Base-by-base conservation (phyloP, 1,140 invertebrate genomes). In the Apolygus lucorum region DNA sequence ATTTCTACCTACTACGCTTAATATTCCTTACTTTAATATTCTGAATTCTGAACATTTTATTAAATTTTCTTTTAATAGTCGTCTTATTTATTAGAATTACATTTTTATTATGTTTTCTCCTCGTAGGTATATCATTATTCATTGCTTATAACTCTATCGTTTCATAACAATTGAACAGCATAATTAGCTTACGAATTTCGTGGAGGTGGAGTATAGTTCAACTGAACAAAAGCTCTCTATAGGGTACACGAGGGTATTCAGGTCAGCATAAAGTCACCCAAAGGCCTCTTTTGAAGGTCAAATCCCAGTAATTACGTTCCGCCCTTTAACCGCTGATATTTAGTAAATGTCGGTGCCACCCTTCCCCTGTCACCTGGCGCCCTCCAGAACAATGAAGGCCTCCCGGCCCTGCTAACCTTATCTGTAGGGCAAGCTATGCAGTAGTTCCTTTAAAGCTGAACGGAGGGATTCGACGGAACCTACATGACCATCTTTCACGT, bases 341-440 rank as follows among this genome's bases (percentile, higher is more conserved):
- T 59, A 59, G 54, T 59, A 59, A 59, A 59, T 59, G 54, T 59
- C 54, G 54, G 22, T 17, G 8, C 54, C 4, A 4, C 54, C 22
- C 54, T 59, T 59, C 22, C n/a, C n/a, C 25, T 28, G 62, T 62
- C 24, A 69, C 52, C 62, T 69, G 68, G 29, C 29, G 28, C 34
- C n/a, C n/a, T n/a, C 28, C 34, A 52, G n/a, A 52, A 34, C 67
- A 14, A 26, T 22, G 63, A 2, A 52, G 27, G 27, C 28, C 25
- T 54, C n/a, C n/a, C n/a, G n/a, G 49, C 1, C 52, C n/a, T 25
- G 22, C 22, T 67, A 28, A 34, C 28, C 28, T 28, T 66, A 66
- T 66, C 63, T 22, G 34, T 49, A 49, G 17, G 17, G 17, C 17
- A 49, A 49, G 34, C 34, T 8, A 8, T 49, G 34, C 34, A 49